Conservation (phyloP, 2,888 invertebrate species). For the Drosophila macrothrix region DNA sequence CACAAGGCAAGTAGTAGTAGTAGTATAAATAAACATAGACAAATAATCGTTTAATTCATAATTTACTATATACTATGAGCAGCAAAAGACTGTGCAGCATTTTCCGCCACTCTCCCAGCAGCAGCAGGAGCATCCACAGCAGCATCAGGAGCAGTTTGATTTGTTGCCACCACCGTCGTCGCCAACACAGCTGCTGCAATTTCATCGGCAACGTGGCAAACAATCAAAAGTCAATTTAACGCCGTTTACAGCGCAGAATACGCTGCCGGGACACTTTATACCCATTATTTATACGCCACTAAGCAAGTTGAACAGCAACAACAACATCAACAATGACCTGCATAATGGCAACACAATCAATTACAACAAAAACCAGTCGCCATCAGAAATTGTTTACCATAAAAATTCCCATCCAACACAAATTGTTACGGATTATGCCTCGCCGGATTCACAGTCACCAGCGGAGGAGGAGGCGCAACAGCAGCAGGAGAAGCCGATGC, state of each 20-base stretch:
- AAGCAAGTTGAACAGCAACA: slow-evolving; percentile 62
- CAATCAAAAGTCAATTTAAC: slow-evolving; percentile 85
- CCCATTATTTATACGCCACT: slow-evolving; percentile 85
- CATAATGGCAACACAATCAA: slow-evolving; percentile 69
- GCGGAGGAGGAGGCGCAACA: slow-evolving; percentile 37
- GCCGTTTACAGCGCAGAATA: slow-evolving; percentile 86
- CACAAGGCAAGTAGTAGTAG: slow-evolving; percentile 71
- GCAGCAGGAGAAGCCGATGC: slow-evolving; percentile 38
- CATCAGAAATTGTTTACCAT: slow-evolving; percentile 68
- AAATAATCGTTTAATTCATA: slow-evolving; percentile 68
- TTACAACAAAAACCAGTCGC: slow-evolving; percentile 62
- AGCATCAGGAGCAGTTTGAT: slow-evolving; percentile 59
- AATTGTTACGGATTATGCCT: slow-evolving; percentile 72
- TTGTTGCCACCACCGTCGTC: slow-evolving; percentile 53
- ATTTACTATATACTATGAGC: slow-evolving; percentile 33
- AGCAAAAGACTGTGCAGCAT: slow-evolving; percentile 83
- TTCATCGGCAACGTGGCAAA: slow-evolving; percentile 75
- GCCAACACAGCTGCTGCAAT: slow-evolving; percentile 38
- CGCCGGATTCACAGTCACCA: slow-evolving; percentile 34
- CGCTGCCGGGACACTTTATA: slow-evolving; percentile 86
- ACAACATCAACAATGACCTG: slow-evolving; percentile 50
- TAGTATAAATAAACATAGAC: slow-evolving; percentile 52
- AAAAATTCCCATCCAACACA: slow-evolving; percentile 75
- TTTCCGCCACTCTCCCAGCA: slow-evolving; percentile 75
- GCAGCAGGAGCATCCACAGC: slow-evolving; percentile 33